phyloP scores from a whole-genome alignment of 2,888 invertebrate genomes.

The Timema cristinae region DNA sequence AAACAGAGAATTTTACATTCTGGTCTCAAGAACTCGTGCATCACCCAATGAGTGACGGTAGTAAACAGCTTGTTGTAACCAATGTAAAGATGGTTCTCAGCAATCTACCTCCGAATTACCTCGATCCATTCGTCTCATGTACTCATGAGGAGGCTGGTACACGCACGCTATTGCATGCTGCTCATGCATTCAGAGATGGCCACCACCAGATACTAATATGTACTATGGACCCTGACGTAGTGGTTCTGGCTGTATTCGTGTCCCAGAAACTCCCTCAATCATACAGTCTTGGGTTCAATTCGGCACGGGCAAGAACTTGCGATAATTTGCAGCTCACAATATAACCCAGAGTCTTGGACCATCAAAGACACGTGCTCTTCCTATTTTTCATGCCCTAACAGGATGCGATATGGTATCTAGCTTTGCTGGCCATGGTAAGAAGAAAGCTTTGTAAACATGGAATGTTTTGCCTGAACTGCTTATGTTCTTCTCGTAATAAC shows the following conservation, averaged over 20 bases:
- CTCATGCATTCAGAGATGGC: background rate
- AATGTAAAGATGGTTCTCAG: background rate
- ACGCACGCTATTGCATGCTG: conserved; percentile 16
- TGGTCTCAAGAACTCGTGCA: background rate
- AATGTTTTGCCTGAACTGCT: conserved; percentile 22
- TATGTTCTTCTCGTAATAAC: background rate
- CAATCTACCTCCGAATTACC: background rate
- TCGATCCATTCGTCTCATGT: conserved; percentile 16
- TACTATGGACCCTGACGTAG: conserved; percentile 14
- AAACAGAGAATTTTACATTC: background rate
- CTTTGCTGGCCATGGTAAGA: conserved; percentile 26
- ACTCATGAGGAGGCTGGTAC: conserved; percentile 20
- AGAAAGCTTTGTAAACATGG: conserved; percentile 24
- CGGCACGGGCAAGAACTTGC: conserved; percentile 8
- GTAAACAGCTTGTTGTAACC: background rate
- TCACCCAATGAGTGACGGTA: background rate
- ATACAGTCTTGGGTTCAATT: background rate
- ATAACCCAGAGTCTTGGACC: background rate
- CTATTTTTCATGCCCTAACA: conserved; percentile 28
- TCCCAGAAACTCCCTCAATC: background rate
- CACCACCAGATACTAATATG: conserved; percentile 8
- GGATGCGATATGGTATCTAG: conserved; percentile 27
- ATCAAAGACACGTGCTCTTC: conserved; percentile 24
- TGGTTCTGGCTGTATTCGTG: conserved; percentile 20
- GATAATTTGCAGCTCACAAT: background rate